Percentiles rank a stretch among this genome's conserved stretches.
Conservation (phyloP, 1,140 invertebrate species). For the Steinernema khuongi region DNA sequence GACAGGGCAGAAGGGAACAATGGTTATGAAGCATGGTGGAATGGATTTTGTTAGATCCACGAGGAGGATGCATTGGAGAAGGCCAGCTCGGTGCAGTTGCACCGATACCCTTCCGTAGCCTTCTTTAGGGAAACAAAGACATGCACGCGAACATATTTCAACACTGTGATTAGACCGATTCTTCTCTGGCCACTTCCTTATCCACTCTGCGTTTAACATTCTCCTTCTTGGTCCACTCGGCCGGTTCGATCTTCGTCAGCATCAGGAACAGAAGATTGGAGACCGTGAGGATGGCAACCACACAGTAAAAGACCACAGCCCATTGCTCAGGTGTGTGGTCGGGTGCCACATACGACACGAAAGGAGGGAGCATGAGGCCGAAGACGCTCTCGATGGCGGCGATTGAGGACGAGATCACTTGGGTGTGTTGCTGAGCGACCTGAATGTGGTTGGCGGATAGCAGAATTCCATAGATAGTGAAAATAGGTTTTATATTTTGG, state of each 20-base stretch:
- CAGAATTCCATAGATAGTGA: too few relatives aligned
- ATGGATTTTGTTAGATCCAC: too few relatives aligned
- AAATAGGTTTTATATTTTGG: background rate
- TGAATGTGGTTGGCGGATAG: background rate
- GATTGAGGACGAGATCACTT: slow-evolving; percentile 27
- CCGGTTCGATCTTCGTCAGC: slow-evolving; percentile 13
- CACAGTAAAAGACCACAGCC: slow-evolving; percentile 27
- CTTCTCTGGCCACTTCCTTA: too few relatives aligned
- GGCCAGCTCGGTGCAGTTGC: too few relatives aligned
- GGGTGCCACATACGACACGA: slow-evolving; percentile 20
- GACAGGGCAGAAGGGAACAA: too few relatives aligned
- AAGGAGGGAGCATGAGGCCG: slow-evolving; percentile 23
- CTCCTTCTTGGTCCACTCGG: slow-evolving; percentile 26
- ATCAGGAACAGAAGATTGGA: slow-evolving; percentile 23
- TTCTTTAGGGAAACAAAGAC: too few relatives aligned
- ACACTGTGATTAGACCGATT: too few relatives aligned
- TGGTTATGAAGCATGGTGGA: too few relatives aligned
- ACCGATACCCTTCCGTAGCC: too few relatives aligned
- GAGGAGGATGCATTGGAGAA: too few relatives aligned
- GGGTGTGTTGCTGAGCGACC: slow-evolving; percentile 28
- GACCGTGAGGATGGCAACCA: slow-evolving; percentile 20
- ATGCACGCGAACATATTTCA: too few relatives aligned
- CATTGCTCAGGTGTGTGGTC: slow-evolving; percentile 27
- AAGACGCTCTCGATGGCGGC: slow-evolving; percentile 27
- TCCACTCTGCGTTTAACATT: background rate